A percentile compares a stretch with the other conserved stretches of the same genome.
These are phyloP conservation scores for Andrena praecox DNA, from an alignment of 2,888 invertebrate genomes.

Conservation along the genomic window DNA sequence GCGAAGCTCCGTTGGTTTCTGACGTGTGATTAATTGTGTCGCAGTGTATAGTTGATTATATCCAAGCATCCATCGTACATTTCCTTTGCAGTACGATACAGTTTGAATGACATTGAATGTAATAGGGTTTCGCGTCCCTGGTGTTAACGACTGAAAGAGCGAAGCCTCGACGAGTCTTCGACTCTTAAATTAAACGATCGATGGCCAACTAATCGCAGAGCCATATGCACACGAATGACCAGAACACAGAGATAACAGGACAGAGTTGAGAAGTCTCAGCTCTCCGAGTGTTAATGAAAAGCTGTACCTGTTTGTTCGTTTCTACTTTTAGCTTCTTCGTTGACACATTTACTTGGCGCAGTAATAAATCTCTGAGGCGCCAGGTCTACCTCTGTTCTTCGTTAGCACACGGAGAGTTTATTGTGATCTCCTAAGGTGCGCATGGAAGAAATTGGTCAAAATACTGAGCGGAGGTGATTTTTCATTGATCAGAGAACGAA, in stretches of 20 bases:
- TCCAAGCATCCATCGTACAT: not conserved
- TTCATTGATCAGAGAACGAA: slow-evolving; percentile 8
- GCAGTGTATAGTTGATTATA: not conserved
- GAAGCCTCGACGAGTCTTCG: slow-evolving; percentile 67
- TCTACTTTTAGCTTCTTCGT: not conserved
- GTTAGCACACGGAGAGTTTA: slow-evolving; percentile 17
- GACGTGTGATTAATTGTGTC: not conserved
- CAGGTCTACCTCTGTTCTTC: not conserved
- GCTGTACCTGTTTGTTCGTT: not conserved
- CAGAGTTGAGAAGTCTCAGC: not conserved
- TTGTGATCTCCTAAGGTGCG: not conserved
- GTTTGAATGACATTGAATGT: not conserved
- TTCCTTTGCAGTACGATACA: not conserved
- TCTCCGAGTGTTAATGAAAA: slow-evolving; percentile 28
- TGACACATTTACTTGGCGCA: not conserved
- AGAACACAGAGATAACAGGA: slow-evolving; percentile 24
- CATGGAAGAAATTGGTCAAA: slow-evolving; percentile 13
- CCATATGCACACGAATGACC: slow-evolving; percentile 53
- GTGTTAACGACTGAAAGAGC: slow-evolving; percentile 70
- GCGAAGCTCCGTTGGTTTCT: not conserved
- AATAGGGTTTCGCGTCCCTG: slow-evolving; percentile 49
- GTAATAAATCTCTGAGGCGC: not conserved
- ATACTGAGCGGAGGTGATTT: not conserved
- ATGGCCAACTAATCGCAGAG: slow-evolving; percentile 46
- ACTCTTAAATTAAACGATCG: slow-evolving; percentile 55